Evolutionary conservation across 1,140 invertebrate species (phyloP).

Genomic region (Bombus turneri): DNA sequence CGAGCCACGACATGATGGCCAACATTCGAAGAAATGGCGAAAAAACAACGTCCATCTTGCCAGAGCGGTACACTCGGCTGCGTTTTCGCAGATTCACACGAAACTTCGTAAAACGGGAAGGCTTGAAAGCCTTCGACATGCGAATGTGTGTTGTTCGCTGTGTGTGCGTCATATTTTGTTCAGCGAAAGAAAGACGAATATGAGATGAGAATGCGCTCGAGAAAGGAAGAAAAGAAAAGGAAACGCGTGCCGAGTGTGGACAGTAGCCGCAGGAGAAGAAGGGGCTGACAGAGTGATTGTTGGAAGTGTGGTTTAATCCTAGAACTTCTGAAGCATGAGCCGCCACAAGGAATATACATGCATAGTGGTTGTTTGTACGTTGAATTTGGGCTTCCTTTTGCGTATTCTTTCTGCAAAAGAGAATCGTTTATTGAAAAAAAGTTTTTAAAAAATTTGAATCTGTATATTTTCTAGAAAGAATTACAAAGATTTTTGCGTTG

Average conservation of each 20-base stretch:
- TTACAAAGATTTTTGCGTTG: neutral
- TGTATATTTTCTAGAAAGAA: too few relatives aligned
- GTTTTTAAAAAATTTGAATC: neutral
- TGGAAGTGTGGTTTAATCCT: neutral
- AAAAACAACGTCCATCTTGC: neutral
- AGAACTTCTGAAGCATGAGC: neutral
- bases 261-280: neutral
- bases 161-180: neutral
- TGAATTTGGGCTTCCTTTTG: neutral
- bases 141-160: neutral
- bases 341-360: too few relatives aligned
- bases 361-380: neutral
- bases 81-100: neutral
- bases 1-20: neutral
- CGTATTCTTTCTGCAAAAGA: neutral
- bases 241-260: too few relatives aligned
- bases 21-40: neutral
- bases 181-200: neutral
- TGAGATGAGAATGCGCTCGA: neutral
- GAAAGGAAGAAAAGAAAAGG: too few relatives aligned
- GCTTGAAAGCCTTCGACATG: neutral
- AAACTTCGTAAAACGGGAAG: neutral
- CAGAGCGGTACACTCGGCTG: neutral
- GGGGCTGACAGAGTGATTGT: neutral
- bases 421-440: neutral